Evolutionary conservation across 2,888 invertebrate species (phyloP), one percentile per base, ranked within the genome.

Genomic region (Aporophyla nigra): DNA sequence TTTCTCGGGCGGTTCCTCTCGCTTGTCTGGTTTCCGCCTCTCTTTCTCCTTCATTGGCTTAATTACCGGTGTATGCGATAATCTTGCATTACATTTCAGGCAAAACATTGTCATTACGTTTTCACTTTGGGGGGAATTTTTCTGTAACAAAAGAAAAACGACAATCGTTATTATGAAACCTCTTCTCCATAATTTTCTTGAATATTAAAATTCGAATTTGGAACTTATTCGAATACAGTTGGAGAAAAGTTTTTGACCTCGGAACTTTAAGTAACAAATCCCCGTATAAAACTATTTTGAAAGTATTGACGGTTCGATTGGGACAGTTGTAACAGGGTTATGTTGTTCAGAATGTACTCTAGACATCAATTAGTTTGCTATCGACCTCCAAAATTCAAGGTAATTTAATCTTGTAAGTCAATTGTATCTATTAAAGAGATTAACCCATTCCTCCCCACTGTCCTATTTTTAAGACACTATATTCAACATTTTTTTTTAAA

Each of bases 21-120:
- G 16, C 16, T 5, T n/a, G 0, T 5, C 46, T 2, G 33, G 33
- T 12, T 76, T 54, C 76, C 5, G 16, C 40, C 5, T 9, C 21
- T n/a, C 59, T 53, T 73, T 40, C 74, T 73, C 59, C 21, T 16
- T 16, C 74, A 43, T n/a, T 12, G 61, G 27, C 43, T 61, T n/a
- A 27, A 2, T 5, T 14, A 53, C 51, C 43, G 43, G 7, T 9
- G 43, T 43, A 9, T 27, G 58, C 33, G 27, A 14, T 10, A 70
- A 33, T 16, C 54, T 43, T 0, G 53, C 54, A 10, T 43, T 5
- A 43, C 53, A 65, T 27, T 54, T 71, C 16, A 65, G 65, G 16
- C 54, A 71, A 16, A 71, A 71, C 21, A 21, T 10, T 16, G 43
- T 43, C 0, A n/a, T 43, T 40, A 65, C 16, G 9, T 43, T 71